A percentile compares a stretch with the other conserved stretches of the same genome.
Evolutionary conservation across 2,113 vertebrate genomes (phyloP).

Genomic region (Tachycineta bicolor): DNA sequence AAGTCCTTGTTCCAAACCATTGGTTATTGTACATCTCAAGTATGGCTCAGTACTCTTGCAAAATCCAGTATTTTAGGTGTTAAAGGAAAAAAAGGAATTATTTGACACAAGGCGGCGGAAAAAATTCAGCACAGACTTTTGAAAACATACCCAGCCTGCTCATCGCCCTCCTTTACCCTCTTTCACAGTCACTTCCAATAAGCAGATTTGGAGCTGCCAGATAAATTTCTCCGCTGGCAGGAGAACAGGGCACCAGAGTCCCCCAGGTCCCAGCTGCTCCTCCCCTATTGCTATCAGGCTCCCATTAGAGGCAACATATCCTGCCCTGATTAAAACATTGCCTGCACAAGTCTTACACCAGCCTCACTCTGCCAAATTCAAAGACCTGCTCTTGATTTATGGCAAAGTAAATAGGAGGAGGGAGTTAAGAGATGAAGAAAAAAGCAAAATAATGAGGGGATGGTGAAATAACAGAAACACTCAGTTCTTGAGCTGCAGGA

Average conservation of each 20-base stretch:
- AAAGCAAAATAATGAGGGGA: neutral
- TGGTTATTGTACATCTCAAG: neutral
- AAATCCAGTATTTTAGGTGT: neutral
- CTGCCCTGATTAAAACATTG: neutral
- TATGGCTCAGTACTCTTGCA: neutral
- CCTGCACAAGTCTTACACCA: neutral
- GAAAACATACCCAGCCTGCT: neutral
- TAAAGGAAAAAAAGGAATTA: neutral
- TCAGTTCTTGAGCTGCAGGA: neutral
- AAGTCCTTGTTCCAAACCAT: neutral
- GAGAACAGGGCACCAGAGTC: neutral
- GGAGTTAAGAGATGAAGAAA: neutral
- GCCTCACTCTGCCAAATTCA: neutral
- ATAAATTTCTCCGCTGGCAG: constrained; percentile 24
- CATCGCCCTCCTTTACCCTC: neutral
- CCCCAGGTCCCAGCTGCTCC: neutral
- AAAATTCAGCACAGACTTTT: neutral
- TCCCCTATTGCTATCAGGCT: neutral
- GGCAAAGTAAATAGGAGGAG: neutral
- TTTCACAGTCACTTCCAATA: neutral
- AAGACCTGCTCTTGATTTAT: neutral
- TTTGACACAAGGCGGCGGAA: neutral
- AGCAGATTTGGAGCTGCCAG: neutral
- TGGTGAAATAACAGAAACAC: neutral
- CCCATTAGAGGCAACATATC: neutral